Evolutionary conservation across 2,113 vertebrate genomes (phyloP).

Genomic region (Syngnathus scovelli): DNA sequence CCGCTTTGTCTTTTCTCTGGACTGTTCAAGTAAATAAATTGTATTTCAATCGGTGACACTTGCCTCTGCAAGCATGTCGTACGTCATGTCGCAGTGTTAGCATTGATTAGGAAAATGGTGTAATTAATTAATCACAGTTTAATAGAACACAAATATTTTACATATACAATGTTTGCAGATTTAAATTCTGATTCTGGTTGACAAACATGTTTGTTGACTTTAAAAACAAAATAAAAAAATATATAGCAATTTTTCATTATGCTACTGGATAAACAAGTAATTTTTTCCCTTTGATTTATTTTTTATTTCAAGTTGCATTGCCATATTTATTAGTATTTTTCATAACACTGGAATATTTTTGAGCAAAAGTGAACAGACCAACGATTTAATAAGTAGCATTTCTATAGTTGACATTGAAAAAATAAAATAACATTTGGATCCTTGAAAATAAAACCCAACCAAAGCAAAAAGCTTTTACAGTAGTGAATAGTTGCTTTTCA

Average conservation of each 20-base stretch:
- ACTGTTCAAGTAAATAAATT: conserved; percentile 48
- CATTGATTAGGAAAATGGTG: background rate
- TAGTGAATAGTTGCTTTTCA: background rate
- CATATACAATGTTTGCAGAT: background rate
- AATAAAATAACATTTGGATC: background rate
- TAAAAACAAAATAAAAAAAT: background rate
- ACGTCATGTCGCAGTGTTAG: background rate
- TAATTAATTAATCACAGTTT: background rate
- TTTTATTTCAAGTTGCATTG: background rate
- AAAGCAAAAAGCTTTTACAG: background rate
- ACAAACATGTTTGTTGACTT: background rate
- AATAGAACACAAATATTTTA: no score
- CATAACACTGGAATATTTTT: background rate
- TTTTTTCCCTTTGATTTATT: background rate
- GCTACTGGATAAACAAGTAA: background rate
- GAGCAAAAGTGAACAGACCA: background rate
- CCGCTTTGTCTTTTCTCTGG: conserved; percentile 19
- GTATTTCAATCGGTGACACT: conserved; percentile 54
- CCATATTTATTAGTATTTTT: background rate
- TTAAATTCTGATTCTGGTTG: background rate
- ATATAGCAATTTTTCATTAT: background rate
- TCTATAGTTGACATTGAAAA: background rate
- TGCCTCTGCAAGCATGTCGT: conserved; percentile 13
- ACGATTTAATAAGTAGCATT: background rate
- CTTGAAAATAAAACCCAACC: background rate